Evolutionary conservation across 1,140 invertebrate genomes (phyloP).

Genomic region (Archegozetes longisetosus): DNA sequence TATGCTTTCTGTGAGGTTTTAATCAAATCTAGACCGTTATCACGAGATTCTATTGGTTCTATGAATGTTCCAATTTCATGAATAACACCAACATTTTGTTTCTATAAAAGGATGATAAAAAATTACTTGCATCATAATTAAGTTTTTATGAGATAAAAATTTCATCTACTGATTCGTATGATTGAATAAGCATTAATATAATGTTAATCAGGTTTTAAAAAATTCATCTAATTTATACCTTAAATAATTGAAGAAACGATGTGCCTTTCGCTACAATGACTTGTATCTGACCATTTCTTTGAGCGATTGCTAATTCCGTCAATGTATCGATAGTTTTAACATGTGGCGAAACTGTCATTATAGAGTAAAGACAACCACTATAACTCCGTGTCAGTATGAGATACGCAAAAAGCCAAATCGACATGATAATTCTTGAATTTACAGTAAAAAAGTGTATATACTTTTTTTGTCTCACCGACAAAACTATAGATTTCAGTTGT

Average conservation of each 20-base stretch:
- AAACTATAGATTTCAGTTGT: neutral
- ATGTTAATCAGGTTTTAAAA: neutral
- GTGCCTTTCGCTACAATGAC: conserved; percentile 2
- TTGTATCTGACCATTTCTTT: neutral
- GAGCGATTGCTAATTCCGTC: neutral
- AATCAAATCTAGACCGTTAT: neutral
- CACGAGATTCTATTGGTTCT: neutral
- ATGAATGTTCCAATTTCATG: neutral
- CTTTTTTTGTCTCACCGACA: conserved; percentile 2
- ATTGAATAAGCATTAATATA: neutral
- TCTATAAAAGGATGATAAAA: no score
- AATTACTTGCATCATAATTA: no score
- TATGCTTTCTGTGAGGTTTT: neutral
- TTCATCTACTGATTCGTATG: no score
- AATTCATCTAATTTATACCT: neutral
- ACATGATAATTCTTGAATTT: neutral
- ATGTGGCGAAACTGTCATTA: conserved; percentile 7
- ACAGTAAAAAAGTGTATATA: neutral
- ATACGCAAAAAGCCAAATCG: conserved; percentile 5
- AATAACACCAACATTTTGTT: neutral
- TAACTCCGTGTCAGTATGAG: conserved; percentile 5
- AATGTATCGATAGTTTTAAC: conserved; percentile 11
- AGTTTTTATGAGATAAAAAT: no score
- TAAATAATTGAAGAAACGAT: conserved; percentile 3
- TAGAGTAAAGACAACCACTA: conserved; percentile 9